These are phyloP conservation scores for Myodes glareolus DNA, from an alignment of 2,113 vertebrate genomes.

Conservation along the genomic window DNA sequence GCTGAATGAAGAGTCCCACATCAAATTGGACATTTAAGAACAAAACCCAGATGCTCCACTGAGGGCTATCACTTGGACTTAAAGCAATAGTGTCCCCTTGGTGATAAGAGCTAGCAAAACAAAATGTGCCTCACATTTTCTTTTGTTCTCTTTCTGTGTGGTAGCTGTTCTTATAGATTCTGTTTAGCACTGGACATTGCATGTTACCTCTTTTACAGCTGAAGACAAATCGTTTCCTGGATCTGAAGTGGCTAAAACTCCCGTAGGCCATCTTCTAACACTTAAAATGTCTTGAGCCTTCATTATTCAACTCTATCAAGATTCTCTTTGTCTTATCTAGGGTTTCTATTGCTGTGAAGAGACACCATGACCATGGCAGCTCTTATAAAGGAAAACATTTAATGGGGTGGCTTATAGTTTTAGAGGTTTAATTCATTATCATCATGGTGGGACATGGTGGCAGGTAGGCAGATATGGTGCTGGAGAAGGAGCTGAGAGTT, in stretches of 20 bases:
- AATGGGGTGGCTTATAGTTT: background rate
- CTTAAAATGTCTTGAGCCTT: background rate
- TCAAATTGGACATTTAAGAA: background rate
- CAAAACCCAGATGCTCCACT: background rate
- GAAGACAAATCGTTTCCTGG: background rate
- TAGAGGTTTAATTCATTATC: background rate
- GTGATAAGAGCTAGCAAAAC: background rate
- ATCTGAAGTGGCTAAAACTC: background rate
- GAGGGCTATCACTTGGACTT: background rate
- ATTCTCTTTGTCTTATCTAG: background rate
- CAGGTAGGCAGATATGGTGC: background rate
- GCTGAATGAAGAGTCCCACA: background rate
- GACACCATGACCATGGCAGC: background rate
- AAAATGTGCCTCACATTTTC: background rate
- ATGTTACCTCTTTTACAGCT: background rate
- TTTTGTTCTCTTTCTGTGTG: background rate
- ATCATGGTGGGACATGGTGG: background rate
- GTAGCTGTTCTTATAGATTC: background rate
- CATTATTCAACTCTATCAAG: background rate
- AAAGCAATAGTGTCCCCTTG: constrained; percentile 9
- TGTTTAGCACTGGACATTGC: background rate
- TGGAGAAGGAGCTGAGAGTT: background rate
- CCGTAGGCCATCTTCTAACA: background rate
- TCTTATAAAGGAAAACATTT: background rate
- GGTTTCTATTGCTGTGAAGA: background rate